Percentiles rank a stretch among this genome's conserved stretches.
phyloP scores from a whole-genome alignment of 1,140 invertebrate genomes.

The Latrodectus geometricus region DNA sequence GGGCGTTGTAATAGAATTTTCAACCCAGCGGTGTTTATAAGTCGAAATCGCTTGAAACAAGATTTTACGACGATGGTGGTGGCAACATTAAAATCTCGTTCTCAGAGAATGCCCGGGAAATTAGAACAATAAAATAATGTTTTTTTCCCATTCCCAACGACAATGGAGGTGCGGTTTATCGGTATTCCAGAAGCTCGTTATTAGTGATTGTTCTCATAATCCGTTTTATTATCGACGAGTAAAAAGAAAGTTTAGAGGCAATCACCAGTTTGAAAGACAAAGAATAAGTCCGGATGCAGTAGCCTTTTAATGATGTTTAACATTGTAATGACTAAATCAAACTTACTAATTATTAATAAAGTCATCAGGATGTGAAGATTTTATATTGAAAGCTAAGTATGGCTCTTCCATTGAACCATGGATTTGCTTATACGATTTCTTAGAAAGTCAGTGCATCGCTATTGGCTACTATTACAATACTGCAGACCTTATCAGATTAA shows the following conservation, averaged over 20 bases:
- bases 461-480: too few species aligned
- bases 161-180: conserved; percentile 25
- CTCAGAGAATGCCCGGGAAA: not conserved
- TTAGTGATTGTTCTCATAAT: not conserved
- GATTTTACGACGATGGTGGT: not conserved
- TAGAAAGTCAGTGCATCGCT: too few species aligned
- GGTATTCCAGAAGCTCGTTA: conserved; percentile 36
- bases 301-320: not conserved
- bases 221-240: not conserved
- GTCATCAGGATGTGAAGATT: not conserved
- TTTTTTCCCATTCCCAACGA: not conserved
- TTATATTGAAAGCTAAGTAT: not conserved
- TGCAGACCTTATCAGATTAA: too few species aligned
- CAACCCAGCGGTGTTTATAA: conserved; percentile 28
- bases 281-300: not conserved
- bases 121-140: conserved; percentile 6
- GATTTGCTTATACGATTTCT: too few species aligned
- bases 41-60: conserved; percentile 18
- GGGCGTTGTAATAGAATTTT: conserved; percentile 41
- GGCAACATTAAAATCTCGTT: conserved; percentile 22
- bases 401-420: too few species aligned
- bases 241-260: not conserved
- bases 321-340: not conserved
- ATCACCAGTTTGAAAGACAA: not conserved
- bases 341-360: not conserved